phyloP scores from a whole-genome alignment of 2,113 vertebrate genomes.

The Stegostoma tigrinum region DNA sequence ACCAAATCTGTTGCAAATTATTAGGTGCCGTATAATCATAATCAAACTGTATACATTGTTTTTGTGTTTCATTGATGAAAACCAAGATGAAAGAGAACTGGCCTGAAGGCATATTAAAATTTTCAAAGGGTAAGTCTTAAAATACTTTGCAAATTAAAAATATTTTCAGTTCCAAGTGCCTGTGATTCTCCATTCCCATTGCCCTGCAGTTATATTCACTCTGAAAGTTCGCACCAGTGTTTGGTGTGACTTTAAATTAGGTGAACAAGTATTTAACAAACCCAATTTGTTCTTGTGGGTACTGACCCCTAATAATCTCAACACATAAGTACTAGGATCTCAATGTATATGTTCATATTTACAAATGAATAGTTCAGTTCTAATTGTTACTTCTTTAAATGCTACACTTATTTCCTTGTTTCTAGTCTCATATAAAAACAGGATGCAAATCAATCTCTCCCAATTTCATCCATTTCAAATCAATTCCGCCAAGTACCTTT shows the following conservation, averaged over 20 bases:
- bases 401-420: background rate
- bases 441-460: background rate
- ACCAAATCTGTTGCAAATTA: background rate
- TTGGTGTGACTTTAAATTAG: background rate
- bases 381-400: background rate
- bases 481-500: background rate
- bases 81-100: background rate
- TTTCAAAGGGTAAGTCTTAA: background rate
- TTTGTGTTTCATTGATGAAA: background rate
- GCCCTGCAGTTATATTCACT: background rate
- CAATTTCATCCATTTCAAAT: background rate
- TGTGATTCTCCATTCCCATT: background rate
- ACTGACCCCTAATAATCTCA: background rate
- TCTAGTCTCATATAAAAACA: background rate
- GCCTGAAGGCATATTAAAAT: background rate
- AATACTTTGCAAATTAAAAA: background rate
- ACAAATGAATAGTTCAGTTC: background rate
- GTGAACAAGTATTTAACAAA: background rate
- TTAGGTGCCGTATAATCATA: background rate
- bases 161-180: background rate
- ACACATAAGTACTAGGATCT: background rate
- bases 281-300: background rate
- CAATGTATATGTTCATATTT: background rate
- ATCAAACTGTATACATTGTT: background rate
- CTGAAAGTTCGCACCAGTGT: background rate